phyloP scores from a whole-genome alignment of 2,888 invertebrate genomes.

The Drosophila nr. perissopoda region DNA sequence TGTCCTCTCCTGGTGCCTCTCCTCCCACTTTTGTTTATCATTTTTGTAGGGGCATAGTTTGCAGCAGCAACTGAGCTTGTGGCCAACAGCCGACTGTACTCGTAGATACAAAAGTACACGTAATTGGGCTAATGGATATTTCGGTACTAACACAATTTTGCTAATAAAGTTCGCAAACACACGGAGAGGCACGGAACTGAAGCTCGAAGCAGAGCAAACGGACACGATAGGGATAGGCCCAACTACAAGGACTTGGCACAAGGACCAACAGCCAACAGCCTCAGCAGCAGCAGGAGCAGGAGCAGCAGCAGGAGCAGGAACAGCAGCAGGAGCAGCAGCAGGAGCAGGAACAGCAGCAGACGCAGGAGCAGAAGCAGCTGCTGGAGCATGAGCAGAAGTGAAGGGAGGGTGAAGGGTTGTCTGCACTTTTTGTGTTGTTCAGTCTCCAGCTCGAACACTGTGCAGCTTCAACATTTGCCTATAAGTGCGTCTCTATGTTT shows the following conservation, averaged over 20 bases:
- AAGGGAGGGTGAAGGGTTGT: slow-evolving; percentile 30
- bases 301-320: slow-evolving; percentile 14
- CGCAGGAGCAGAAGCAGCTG: not conserved
- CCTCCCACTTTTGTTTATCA: slow-evolving; percentile 62
- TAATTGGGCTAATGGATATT: slow-evolving; percentile 80
- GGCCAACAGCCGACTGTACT: slow-evolving; percentile 22
- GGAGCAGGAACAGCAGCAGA: slow-evolving; percentile 13
- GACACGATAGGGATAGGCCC: slow-evolving; percentile 14
- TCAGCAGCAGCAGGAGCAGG: slow-evolving; percentile 29
- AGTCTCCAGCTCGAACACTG: slow-evolving; percentile 37
- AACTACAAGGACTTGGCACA: slow-evolving; percentile 29
- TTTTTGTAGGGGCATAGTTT: slow-evolving; percentile 5
- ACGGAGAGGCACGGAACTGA: slow-evolving; percentile 25
- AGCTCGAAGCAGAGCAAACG: slow-evolving; percentile 31
- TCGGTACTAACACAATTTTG: slow-evolving; percentile 80
- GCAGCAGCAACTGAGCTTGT: slow-evolving; percentile 6
- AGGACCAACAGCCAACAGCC: not conserved
- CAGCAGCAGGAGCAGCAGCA: slow-evolving; percentile 40
- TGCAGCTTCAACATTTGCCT: slow-evolving; percentile 45
- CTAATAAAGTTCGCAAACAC: slow-evolving; percentile 79
- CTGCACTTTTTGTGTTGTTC: slow-evolving; percentile 63
- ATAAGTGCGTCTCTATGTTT: slow-evolving; percentile 78
- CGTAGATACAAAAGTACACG: slow-evolving; percentile 75
- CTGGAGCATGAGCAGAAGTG: too few species aligned
- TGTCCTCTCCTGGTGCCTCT: slow-evolving; percentile 37